Percentiles rank a stretch among this genome's conserved stretches.
phyloP scores from a whole-genome alignment of 2,113 vertebrate species.

The Trematocara macrostoma region DNA sequence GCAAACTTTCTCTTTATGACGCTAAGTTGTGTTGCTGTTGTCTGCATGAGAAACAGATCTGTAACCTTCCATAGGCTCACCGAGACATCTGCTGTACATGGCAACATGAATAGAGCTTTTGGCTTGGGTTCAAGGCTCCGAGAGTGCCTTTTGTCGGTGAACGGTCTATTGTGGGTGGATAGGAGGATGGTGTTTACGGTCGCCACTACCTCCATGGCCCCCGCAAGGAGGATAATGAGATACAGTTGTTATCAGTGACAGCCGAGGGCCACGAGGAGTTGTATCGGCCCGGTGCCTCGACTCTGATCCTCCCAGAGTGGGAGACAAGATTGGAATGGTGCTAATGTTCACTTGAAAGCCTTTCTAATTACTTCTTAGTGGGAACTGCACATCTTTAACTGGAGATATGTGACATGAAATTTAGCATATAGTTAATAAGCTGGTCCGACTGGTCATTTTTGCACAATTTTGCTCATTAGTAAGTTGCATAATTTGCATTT shows the following conservation, averaged over 20 bases:
- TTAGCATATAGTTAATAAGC: not conserved
- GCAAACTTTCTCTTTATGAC: not conserved
- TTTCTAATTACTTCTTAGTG: not conserved
- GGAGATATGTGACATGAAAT: not conserved
- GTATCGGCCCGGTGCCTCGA: slow-evolving; percentile 5
- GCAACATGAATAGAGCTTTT: slow-evolving; percentile 57
- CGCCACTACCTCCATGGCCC: slow-evolving; percentile 38
- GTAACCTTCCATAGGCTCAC: slow-evolving; percentile 49
- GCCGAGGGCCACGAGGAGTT: slow-evolving; percentile 40
- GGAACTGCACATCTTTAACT: not conserved
- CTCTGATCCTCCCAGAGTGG: slow-evolving; percentile 32
- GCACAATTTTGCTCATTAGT: not conserved
- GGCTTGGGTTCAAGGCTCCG: slow-evolving; percentile 57
- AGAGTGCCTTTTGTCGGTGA: slow-evolving; percentile 55
- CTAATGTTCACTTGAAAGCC: slow-evolving; percentile 2
- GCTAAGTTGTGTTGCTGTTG: not conserved
- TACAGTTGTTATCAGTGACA: slow-evolving; percentile 68
- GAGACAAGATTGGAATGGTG: slow-evolving; percentile 19
- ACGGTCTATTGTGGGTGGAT: slow-evolving; percentile 50
- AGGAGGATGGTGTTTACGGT: slow-evolving; percentile 53
- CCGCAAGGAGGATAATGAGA: slow-evolving; percentile 62
- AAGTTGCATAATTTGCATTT: not conserved
- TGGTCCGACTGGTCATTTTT: not conserved
- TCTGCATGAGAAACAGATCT: slow-evolving; percentile 28
- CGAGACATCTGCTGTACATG: slow-evolving; percentile 65